Base-by-base conservation (phyloP, 1,140 invertebrate genomes). In the Tetraneura akinire region DNA sequence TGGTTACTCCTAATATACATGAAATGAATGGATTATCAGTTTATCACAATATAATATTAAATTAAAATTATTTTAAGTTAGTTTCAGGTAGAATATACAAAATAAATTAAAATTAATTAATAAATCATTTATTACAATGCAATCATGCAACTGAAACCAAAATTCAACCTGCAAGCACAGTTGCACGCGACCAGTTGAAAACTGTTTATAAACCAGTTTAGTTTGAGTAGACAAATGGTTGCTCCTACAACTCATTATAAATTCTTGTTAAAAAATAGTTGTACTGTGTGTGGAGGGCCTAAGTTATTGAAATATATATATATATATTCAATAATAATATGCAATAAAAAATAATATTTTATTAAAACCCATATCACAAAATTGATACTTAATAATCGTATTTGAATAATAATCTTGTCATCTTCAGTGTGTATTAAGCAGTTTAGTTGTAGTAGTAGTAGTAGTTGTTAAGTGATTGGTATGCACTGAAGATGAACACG, bases 31-130 rank as follows among this genome's bases (percentile, higher is more conserved):
- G 42, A 66, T 66, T 66, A 42, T 49, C 64, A 68, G 18, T 45
- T 68, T 45, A 68, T 42, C 68, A 29, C 10, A 71, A 71, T 71
- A 71, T 71, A 51, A 71, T 71, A 71, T 71, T n/a, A n/a, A n/a
- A n/a, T n/a, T n/a, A n/a, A n/a, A n/a, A n/a, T n/a, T n/a, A n/a
- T n/a, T n/a, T n/a, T n/a, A n/a, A n/a, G n/a, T n/a, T n/a, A n/a
- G n/a, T n/a, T n/a, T 71, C 68, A 71, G 42, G 42, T 71, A 51
- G 26, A 21, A n/a, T n/a, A 51, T 51, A 51, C 1, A 51, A 51
- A 71, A 26, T 71, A 66, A 66, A 64, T 64, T 18, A n/a, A n/a
- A 37, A 64, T 66, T 66, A 37, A 66, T 66, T 10, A 66, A 42
- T n/a, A n/a, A n/a, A n/a, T 66, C 62, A 64, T 64, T 64, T 64